Evolutionary conservation across 2,797 vertebrate genomes (phyloP).

Genomic region (Smutsia temminckii): DNA sequence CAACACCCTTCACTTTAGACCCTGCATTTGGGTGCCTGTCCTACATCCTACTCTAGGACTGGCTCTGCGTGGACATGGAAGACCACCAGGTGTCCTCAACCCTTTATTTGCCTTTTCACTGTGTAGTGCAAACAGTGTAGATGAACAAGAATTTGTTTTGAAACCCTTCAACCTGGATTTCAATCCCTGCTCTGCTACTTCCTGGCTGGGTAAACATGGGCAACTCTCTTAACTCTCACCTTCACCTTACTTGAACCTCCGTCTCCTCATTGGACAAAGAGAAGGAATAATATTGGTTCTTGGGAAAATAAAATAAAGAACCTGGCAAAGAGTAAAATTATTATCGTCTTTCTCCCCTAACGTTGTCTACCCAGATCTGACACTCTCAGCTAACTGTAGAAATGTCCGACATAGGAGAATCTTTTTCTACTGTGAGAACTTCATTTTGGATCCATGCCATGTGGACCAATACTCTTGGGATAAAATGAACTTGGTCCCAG

Average conservation of each 20-base stretch:
- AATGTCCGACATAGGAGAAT: not conserved
- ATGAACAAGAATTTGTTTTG: not conserved
- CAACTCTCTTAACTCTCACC: not conserved
- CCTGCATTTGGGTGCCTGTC: not conserved
- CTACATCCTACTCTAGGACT: not conserved
- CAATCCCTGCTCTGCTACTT: not conserved
- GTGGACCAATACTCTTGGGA: not conserved
- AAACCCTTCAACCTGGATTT: not conserved
- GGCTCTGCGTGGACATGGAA: not conserved
- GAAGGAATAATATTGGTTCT: not conserved
- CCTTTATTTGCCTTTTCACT: not conserved
- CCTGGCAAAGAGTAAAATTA: not conserved
- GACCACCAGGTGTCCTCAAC: not conserved
- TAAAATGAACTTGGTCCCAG: not conserved
- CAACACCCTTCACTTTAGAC: not conserved
- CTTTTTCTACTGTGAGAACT: not conserved
- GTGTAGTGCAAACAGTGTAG: not conserved
- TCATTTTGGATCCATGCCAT: not conserved
- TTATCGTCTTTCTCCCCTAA: not conserved
- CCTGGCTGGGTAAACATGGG: not conserved
- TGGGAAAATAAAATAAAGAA: conserved; percentile 12
- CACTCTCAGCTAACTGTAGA: not conserved
- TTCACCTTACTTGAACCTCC: not conserved
- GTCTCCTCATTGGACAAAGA: not conserved
- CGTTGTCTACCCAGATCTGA: not conserved